phyloP scores from a whole-genome alignment of 92 coral and sea anemone genomes.

The Desmophyllum pertusum region DNA sequence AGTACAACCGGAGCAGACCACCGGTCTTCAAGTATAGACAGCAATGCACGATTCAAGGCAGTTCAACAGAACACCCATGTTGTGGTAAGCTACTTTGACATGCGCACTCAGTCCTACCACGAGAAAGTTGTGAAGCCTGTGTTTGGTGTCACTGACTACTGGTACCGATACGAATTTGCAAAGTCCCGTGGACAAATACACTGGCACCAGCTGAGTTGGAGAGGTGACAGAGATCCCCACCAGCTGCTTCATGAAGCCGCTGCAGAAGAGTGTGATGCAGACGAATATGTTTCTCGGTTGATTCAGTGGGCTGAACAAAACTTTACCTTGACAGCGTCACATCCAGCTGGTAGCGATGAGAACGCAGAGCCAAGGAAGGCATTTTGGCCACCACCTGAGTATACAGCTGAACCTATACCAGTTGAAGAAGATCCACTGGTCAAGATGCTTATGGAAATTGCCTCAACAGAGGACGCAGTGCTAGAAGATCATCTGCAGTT shows the following conservation, averaged over 20 bases:
- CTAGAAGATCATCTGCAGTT: slow-evolving; percentile 47
- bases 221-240: slow-evolving; percentile 44
- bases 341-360: slow-evolving; percentile 60
- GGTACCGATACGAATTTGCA: slow-evolving; percentile 42
- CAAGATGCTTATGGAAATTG: slow-evolving; percentile 59
- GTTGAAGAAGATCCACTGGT: slow-evolving; percentile 49
- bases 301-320: slow-evolving; percentile 49
- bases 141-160: slow-evolving; percentile 44
- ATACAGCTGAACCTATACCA: slow-evolving; percentile 42
- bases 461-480: slow-evolving; percentile 45
- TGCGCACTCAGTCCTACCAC: slow-evolving; percentile 37
- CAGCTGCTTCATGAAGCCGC: slow-evolving; percentile 34
- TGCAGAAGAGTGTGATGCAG: slow-evolving; percentile 38
- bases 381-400: slow-evolving; percentile 58
- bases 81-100: slow-evolving; percentile 49
- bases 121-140: slow-evolving; percentile 45
- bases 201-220: slow-evolving; percentile 49
- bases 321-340: slow-evolving; percentile 48
- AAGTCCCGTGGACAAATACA: slow-evolving; percentile 36
- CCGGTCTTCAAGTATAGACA: slow-evolving; percentile 32
- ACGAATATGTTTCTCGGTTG: slow-evolving; percentile 36
- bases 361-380: slow-evolving; percentile 50
- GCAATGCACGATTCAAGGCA: slow-evolving; percentile 7
- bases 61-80: slow-evolving; percentile 28
- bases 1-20: slow-evolving; percentile 42